Conservation (phyloP, 2,888 invertebrate species). For the Apodemia hepburni region DNA sequence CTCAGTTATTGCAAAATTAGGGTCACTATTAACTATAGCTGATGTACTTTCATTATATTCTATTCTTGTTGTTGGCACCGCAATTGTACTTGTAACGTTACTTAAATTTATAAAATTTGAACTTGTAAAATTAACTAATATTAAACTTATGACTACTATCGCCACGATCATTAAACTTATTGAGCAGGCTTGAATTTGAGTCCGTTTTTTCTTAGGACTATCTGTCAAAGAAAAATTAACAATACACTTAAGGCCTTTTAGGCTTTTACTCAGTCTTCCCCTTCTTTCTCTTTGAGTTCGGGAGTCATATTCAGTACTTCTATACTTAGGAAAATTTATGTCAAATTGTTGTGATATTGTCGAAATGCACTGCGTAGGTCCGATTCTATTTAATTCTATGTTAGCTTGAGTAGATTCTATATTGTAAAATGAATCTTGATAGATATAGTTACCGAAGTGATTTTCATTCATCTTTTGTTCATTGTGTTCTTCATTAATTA, state of each 20-base stretch:
- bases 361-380: constrained; percentile 46
- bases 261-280: constrained; percentile 65
- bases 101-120: constrained; percentile 57
- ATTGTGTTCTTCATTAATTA: constrained; percentile 30
- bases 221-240: constrained; percentile 67
- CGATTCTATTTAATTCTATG: constrained; percentile 15
- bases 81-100: constrained; percentile 60
- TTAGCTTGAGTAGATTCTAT: not conserved
- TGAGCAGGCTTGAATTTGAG: constrained; percentile 76
- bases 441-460: constrained; percentile 36
- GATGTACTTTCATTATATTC: constrained; percentile 53
- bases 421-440: constrained; percentile 9
- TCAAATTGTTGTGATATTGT: constrained; percentile 69
- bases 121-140: constrained; percentile 73
- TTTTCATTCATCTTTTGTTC: constrained; percentile 37
- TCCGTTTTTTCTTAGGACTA: constrained; percentile 66
- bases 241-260: constrained; percentile 70
- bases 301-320: constrained; percentile 51
- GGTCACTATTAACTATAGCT: constrained; percentile 47
- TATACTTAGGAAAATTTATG: constrained; percentile 58
- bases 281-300: constrained; percentile 45
- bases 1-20: constrained; percentile 41
- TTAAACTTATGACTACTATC: constrained; percentile 71
- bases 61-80: constrained; percentile 63
- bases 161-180: constrained; percentile 76